Base-by-base conservation (phyloP, 2,113 vertebrate species). In the Pitta sordida region DNA sequence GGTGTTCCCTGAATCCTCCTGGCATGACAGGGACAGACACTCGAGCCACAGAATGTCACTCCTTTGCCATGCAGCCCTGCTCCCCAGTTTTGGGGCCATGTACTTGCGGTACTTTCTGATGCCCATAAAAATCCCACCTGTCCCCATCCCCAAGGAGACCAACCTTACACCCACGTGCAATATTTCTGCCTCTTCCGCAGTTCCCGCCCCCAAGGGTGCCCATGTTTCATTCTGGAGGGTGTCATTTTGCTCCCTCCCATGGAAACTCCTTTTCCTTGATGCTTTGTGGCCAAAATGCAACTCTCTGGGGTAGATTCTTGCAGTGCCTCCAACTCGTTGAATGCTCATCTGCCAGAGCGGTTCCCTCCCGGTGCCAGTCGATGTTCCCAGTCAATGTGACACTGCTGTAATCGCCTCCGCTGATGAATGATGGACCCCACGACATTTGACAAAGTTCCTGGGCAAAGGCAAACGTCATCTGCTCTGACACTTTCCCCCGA, bases 351-450 rank as follows among this genome's bases (percentile, higher is more conserved):
- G 93, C 37, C 39, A 46, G 83, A 8, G 48, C 1, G 2, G 55
- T 80, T 74, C 74, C 82, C 65, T 86, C 75, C 81, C 5, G 9
- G 87, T 87, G 90, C 94, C 93, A 67, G 3, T 60, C 0, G 1
- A 30, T 60, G 70, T 94, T 76, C 59, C 86, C 79, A 32, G 12
- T 83, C 86, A 91, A 56, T 83, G 93, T 91, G 96, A 91, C 41
- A 22, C 93, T 26, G 55, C 88, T 87, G 41, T 10, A 12, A 73
- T 62, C 32, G 11, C 84, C 76, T 81, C 77, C 0, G 27, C 46
- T 80, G 83, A 87, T 21, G 60, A 84, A 34, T 44, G 64, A 80
- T 23, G 85, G 91, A 84, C 76, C 48, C 86, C 0, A 8, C 39
- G 6, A 20, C 0, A 0, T 91, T 44, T 36, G 74, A 77, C 79